Conservation (phyloP, 2,797 vertebrate genomes). For the Xenopus petersii region DNA sequence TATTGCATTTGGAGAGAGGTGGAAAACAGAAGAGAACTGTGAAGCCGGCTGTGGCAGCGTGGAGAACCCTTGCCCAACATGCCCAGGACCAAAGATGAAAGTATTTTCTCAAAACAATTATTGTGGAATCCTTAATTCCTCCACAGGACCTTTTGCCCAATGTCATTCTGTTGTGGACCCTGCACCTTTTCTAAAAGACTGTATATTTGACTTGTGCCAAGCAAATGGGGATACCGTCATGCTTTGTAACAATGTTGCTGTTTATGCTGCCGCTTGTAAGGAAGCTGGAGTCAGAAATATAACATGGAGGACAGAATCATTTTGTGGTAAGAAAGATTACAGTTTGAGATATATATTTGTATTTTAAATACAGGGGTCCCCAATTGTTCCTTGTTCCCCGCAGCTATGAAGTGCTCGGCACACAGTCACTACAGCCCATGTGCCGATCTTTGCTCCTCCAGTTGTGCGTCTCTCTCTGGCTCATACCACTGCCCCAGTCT, state of each 20-base stretch:
- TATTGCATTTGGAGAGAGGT: constrained; percentile 57
- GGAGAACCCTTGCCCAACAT: constrained; percentile 57
- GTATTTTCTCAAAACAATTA: constrained; percentile 57
- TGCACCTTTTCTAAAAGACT: constrained; percentile 54
- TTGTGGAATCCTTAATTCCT: constrained; percentile 61
- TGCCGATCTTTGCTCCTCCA: constrained; percentile 52
- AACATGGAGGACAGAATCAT: constrained; percentile 50
- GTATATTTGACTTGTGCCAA: constrained; percentile 67
- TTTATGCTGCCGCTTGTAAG: constrained; percentile 60
- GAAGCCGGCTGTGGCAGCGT: constrained; percentile 57
- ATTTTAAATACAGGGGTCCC: too few relatives aligned
- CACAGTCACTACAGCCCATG: constrained; percentile 70
- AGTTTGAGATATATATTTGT: too few relatives aligned
- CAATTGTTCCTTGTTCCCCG: not conserved
- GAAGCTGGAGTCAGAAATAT: constrained; percentile 47
- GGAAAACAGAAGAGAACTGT: constrained; percentile 61
- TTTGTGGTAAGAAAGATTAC: constrained; percentile 48
- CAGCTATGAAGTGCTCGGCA: constrained; percentile 67
- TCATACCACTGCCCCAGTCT: constrained; percentile 52
- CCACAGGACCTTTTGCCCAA: constrained; percentile 60
- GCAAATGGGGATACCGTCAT: constrained; percentile 53
- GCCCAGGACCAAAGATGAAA: constrained; percentile 48
- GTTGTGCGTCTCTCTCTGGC: constrained; percentile 61
- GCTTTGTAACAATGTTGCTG: constrained; percentile 60
- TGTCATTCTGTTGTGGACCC: constrained; percentile 62